Conservation (phyloP, 2,888 invertebrate genomes). For the Drosophila paranaensis region DNA sequence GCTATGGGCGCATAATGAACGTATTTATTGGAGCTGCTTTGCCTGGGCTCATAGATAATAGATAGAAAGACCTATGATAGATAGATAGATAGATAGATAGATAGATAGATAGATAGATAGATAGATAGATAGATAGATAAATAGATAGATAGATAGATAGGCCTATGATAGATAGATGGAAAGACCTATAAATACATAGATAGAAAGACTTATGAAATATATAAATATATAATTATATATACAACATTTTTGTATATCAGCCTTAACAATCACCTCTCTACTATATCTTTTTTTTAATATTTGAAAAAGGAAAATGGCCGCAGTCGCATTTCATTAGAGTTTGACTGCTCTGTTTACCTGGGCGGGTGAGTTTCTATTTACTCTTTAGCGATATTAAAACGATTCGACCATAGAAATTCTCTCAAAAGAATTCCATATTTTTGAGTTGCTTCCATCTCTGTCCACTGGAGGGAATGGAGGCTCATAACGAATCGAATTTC, state of each 20-base stretch:
- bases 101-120: too few relatives aligned
- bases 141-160: background rate
- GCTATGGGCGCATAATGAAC: conserved; percentile 13
- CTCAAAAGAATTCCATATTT: background rate
- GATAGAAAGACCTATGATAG: background rate
- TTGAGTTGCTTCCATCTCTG: background rate
- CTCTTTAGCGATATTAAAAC: conserved; percentile 8
- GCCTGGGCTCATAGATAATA: background rate
- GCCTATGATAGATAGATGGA: too few relatives aligned
- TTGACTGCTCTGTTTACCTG: background rate
- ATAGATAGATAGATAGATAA: too few relatives aligned
- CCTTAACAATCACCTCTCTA: background rate
- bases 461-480: background rate
- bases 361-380: conserved; percentile 4
- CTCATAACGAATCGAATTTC: conserved; percentile 13
- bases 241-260: background rate
- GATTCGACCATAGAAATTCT: background rate
- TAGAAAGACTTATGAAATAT: too few relatives aligned
- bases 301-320: too few relatives aligned
- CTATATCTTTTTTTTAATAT: too few relatives aligned
- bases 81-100: too few relatives aligned
- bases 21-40: conserved; percentile 1
- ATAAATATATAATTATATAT: too few relatives aligned
- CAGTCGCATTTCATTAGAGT: background rate
- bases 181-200: too few relatives aligned